phyloP scores from a whole-genome alignment of 2,113 vertebrate species.

The Onychostoma macrolepis region DNA sequence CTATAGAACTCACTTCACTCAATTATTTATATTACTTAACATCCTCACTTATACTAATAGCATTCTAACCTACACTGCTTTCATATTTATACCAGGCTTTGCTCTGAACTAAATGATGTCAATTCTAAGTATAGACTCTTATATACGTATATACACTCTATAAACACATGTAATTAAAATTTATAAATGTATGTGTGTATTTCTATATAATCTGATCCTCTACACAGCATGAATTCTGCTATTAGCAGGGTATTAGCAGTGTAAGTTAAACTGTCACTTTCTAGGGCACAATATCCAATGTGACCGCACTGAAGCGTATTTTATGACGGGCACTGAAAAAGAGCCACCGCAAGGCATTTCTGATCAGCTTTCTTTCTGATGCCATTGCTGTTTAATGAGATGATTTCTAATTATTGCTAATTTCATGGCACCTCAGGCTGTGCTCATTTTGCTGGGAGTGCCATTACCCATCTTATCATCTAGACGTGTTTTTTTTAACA shows the following conservation, averaged over 20 bases:
- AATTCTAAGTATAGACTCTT: background rate
- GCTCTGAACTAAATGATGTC: background rate
- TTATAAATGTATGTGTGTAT: background rate
- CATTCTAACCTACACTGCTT: background rate
- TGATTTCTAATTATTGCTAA: constrained; percentile 66
- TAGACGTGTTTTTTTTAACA: background rate
- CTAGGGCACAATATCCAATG: background rate
- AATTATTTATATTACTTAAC: constrained; percentile 3
- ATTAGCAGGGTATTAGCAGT: background rate
- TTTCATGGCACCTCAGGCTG: constrained; percentile 46
- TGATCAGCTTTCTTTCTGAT: constrained; percentile 59
- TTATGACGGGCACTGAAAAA: constrained; percentile 26
- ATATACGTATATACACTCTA: too few species aligned
- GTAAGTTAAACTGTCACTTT: constrained; percentile 20
- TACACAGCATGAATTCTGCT: background rate
- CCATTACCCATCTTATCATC: constrained; percentile 35
- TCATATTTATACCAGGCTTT: background rate
- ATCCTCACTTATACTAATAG: background rate
- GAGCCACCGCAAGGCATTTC: background rate
- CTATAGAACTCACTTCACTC: background rate
- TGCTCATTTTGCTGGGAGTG: constrained; percentile 25
- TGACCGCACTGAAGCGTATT: background rate
- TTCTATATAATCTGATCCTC: background rate
- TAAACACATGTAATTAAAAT: background rate
- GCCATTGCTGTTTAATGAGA: constrained; percentile 64